These are phyloP conservation scores for Cyclina sinensis DNA, from an alignment of 1,140 invertebrate genomes.

Conservation along the genomic window DNA sequence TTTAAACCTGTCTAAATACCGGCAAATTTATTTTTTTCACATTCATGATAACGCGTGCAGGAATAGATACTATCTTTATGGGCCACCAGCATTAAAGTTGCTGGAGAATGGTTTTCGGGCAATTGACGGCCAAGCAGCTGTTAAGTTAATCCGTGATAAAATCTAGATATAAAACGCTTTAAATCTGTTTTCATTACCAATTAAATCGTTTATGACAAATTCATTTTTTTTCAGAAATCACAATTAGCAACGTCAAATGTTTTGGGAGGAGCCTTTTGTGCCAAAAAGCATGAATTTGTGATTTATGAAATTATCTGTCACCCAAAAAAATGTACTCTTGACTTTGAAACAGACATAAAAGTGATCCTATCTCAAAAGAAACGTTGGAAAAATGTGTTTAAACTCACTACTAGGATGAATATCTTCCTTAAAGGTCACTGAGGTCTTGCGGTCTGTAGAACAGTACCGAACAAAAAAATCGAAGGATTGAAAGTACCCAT, in stretches of 20 bases:
- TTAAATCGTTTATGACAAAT: slow-evolving; percentile 50
- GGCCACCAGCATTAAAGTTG: slow-evolving; percentile 34
- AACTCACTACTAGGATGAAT: too few relatives aligned
- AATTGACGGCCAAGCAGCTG: slow-evolving; percentile 54
- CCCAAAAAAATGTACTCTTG: neutral
- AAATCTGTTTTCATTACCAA: slow-evolving; percentile 43
- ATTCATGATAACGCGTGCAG: slow-evolving; percentile 40
- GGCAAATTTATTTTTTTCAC: slow-evolving; percentile 38
- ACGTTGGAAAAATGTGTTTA: too few relatives aligned
- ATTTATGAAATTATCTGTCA: slow-evolving; percentile 22
- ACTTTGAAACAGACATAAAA: neutral
- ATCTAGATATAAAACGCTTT: slow-evolving; percentile 47
- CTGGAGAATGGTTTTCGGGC: slow-evolving; percentile 31
- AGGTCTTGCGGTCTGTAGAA: too few relatives aligned
- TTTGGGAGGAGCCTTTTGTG: neutral
- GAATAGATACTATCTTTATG: slow-evolving; percentile 62
- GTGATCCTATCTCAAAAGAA: neutral
- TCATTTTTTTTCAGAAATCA: slow-evolving; percentile 34
- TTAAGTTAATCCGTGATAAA: slow-evolving; percentile 57
- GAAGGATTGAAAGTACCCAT: too few relatives aligned
- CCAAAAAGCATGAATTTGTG: neutral
- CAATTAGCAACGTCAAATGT: slow-evolving; percentile 30
- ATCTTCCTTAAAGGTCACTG: too few relatives aligned
- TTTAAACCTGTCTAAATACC: slow-evolving; percentile 39
- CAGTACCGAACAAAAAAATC: too few relatives aligned